Percentiles rank a stretch among this genome's conserved stretches.
Conservation (phyloP, 2,113 vertebrate species). For the Larimichthys polyactis region DNA sequence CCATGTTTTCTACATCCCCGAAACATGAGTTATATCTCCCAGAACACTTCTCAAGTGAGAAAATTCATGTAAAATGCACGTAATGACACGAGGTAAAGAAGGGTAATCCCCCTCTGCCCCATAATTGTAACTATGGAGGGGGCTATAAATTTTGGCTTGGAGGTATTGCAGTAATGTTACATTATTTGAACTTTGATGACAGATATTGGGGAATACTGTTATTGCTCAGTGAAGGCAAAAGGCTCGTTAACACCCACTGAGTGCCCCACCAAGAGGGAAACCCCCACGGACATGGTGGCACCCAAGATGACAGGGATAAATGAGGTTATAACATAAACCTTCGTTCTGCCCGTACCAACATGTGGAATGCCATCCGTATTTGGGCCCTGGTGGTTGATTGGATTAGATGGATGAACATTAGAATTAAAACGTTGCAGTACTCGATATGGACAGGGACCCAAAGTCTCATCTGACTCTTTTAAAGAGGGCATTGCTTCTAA, state of each 20-base stretch:
- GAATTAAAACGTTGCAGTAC: slow-evolving; percentile 25
- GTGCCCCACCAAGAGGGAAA: slow-evolving; percentile 15
- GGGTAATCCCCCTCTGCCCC: neutral
- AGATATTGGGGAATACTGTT: slow-evolving; percentile 12
- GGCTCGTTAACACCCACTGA: slow-evolving; percentile 11
- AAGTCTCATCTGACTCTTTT: slow-evolving; percentile 20
- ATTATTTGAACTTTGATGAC: slow-evolving; percentile 16
- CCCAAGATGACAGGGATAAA: slow-evolving; percentile 14
- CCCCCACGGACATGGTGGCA: slow-evolving; percentile 29
- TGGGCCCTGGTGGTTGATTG: slow-evolving; percentile 2
- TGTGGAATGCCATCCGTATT: slow-evolving; percentile 21
- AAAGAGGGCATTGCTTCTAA: slow-evolving; percentile 39
- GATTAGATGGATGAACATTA: slow-evolving; percentile 26
- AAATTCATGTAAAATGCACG: slow-evolving; percentile 25
- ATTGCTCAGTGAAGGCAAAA: slow-evolving; percentile 7
- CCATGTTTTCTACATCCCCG: slow-evolving; percentile 65
- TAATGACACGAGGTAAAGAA: slow-evolving; percentile 40
- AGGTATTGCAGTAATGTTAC: neutral
- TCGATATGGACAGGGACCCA: slow-evolving; percentile 15
- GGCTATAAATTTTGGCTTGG: slow-evolving; percentile 5
- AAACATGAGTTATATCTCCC: slow-evolving; percentile 66
- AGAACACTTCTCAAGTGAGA: slow-evolving; percentile 40
- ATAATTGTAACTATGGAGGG: neutral
- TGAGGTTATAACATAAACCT: slow-evolving; percentile 15
- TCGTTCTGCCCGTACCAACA: slow-evolving; percentile 12